Evolutionary conservation across 2,113 vertebrate genomes (phyloP).

Genomic region (Helogale parvula): DNA sequence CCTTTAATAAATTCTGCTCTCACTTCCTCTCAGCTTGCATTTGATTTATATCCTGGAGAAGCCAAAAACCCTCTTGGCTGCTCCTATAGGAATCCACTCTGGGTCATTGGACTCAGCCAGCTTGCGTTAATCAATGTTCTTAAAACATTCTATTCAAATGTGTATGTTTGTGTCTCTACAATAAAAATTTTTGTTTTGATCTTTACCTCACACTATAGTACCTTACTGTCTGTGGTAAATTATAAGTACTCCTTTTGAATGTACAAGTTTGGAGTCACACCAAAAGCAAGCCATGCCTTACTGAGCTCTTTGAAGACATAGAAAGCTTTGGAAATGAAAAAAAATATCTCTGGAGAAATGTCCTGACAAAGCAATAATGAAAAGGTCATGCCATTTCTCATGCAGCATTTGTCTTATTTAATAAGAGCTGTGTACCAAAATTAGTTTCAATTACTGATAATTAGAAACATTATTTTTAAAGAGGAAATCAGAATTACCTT

Average conservation of each 20-base stretch:
- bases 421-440: slow-evolving; percentile 67
- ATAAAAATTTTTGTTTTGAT: slow-evolving; percentile 51
- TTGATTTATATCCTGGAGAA: neutral
- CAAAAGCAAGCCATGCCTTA: slow-evolving; percentile 42
- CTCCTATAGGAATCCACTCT: neutral
- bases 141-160: neutral
- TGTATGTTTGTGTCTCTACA: neutral
- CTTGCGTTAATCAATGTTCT: neutral
- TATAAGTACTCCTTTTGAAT: slow-evolving; percentile 13
- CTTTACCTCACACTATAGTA: slow-evolving; percentile 41
- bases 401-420: slow-evolving; percentile 76
- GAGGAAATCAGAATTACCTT: slow-evolving; percentile 50
- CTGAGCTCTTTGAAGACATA: slow-evolving; percentile 34
- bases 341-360: slow-evolving; percentile 75
- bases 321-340: slow-evolving; percentile 51
- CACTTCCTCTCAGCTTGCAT: neutral
- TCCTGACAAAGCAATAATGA: slow-evolving; percentile 79
- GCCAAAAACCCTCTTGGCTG: neutral
- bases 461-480: slow-evolving; percentile 72
- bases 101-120: neutral
- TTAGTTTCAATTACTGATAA: slow-evolving; percentile 75
- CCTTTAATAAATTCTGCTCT: neutral
- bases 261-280: neutral
- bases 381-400: slow-evolving; percentile 78
- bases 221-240: slow-evolving; percentile 48